A percentile compares a stretch with the other conserved stretches of the same genome.
Conservation (phyloP, 1,140 invertebrate species). For the Chelonus insularis region DNA sequence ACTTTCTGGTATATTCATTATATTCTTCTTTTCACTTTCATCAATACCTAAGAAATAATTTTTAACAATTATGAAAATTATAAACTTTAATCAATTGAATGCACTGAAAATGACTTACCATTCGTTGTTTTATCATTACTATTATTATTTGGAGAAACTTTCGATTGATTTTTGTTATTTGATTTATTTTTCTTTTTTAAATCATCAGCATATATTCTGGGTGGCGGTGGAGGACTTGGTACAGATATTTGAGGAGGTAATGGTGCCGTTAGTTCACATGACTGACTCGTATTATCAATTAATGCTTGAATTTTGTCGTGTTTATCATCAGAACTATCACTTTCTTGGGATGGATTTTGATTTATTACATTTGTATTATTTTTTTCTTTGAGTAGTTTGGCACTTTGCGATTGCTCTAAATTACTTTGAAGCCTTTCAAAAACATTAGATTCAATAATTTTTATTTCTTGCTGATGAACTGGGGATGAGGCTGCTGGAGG, state of each 20-base stretch:
- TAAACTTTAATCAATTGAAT: no score
- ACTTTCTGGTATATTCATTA: neutral
- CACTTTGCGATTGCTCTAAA: neutral
- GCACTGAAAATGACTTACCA: no score
- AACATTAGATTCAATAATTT: slow-evolving; percentile 39
- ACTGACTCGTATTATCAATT: no score
- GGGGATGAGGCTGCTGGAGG: slow-evolving; percentile 55
- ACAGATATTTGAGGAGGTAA: slow-evolving; percentile 49
- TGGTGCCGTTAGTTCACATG: slow-evolving; percentile 34
- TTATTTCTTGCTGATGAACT: slow-evolving; percentile 46
- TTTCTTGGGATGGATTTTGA: slow-evolving; percentile 1
- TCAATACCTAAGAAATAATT: neutral
- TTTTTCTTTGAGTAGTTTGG: neutral
- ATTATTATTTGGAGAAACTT: neutral
- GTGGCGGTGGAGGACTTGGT: slow-evolving; percentile 53
- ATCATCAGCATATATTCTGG: slow-evolving; percentile 50
- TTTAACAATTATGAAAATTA: no score
- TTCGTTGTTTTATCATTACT: slow-evolving; percentile 33
- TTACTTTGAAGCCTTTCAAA: neutral
- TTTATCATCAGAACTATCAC: neutral
- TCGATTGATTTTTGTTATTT: slow-evolving; percentile 14
- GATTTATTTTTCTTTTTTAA: slow-evolving; percentile 44
- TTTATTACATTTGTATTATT: neutral
- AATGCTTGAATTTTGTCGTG: slow-evolving; percentile 10
- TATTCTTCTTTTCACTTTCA: slow-evolving; percentile 5